Conservation (phyloP, 2,888 invertebrate species). For the Pharmacophagus antenor region DNA sequence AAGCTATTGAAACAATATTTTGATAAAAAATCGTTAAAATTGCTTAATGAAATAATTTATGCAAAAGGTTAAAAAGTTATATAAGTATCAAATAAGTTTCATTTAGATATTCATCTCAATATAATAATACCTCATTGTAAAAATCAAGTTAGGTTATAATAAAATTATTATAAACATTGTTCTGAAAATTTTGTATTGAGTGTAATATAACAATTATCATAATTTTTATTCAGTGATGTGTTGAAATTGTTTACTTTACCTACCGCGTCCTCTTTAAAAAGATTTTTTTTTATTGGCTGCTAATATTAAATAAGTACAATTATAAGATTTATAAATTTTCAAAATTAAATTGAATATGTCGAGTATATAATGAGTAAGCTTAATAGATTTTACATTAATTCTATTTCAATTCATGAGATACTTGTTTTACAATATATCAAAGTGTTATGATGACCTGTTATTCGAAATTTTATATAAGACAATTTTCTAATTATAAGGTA, state of each 20-base stretch:
- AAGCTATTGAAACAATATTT: slow-evolving; percentile 55
- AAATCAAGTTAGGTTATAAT: slow-evolving; percentile 44
- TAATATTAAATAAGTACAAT: slow-evolving; percentile 46
- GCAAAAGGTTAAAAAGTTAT: slow-evolving; percentile 43
- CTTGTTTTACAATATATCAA: slow-evolving; percentile 60
- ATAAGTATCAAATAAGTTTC: slow-evolving; percentile 21
- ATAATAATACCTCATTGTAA: slow-evolving; percentile 56
- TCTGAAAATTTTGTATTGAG: slow-evolving; percentile 18
- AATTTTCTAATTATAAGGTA: slow-evolving; percentile 50
- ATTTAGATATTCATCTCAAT: slow-evolving; percentile 50
- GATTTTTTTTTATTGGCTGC: slow-evolving; percentile 44
- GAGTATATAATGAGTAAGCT: slow-evolving; percentile 56
- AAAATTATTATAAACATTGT: slow-evolving; percentile 35
- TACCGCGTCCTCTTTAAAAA: slow-evolving; percentile 41
- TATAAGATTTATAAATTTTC: slow-evolving; percentile 51
- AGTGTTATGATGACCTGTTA: slow-evolving; percentile 55
- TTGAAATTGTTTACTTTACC: slow-evolving; percentile 43
- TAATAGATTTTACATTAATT: slow-evolving; percentile 58
- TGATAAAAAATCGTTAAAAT: slow-evolving; percentile 58
- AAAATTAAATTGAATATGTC: slow-evolving; percentile 57
- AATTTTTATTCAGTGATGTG: slow-evolving; percentile 34
- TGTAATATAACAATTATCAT: slow-evolving; percentile 12
- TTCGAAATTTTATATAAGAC: slow-evolving; percentile 63
- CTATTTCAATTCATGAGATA: slow-evolving; percentile 38
- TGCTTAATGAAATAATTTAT: slow-evolving; percentile 56